These are phyloP conservation scores for Gymnothorax reevesii DNA, from an alignment of 2,797 vertebrate genomes.

Conservation along the genomic window DNA sequence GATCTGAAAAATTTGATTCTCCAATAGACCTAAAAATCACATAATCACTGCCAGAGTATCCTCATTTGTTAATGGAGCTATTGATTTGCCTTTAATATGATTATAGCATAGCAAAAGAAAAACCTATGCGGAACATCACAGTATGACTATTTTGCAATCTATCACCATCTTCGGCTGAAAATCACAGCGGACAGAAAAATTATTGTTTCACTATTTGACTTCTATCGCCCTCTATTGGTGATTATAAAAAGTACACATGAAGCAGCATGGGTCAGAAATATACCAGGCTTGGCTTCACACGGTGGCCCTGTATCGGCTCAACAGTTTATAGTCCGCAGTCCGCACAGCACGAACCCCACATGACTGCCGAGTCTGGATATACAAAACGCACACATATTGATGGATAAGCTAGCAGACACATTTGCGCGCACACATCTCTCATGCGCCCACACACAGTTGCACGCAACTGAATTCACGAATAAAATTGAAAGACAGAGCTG, in stretches of 20 bases:
- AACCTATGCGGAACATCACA: background rate
- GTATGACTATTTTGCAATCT: background rate
- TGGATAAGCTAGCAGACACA: too few species aligned
- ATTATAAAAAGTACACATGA: background rate
- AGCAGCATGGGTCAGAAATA: background rate
- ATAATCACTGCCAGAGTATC: too few species aligned
- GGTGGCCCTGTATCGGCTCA: too few species aligned
- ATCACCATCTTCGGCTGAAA: background rate
- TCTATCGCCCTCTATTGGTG: slow-evolving; percentile 28
- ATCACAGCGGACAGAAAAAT: background rate
- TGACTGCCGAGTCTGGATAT: too few species aligned
- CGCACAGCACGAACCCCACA: too few species aligned
- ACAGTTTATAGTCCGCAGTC: too few species aligned
- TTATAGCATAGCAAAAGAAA: too few species aligned
- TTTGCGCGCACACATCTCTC: background rate
- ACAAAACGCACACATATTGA: background rate
- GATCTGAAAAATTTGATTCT: background rate
- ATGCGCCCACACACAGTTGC: background rate
- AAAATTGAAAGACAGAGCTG: background rate
- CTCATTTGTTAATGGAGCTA: too few species aligned
- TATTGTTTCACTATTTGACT: background rate
- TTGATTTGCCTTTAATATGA: too few species aligned
- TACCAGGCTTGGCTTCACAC: background rate
- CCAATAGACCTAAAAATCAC: too few species aligned
- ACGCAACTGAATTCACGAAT: background rate